Conservation (phyloP, 2,888 invertebrate species). For the Mythimna pallens region DNA sequence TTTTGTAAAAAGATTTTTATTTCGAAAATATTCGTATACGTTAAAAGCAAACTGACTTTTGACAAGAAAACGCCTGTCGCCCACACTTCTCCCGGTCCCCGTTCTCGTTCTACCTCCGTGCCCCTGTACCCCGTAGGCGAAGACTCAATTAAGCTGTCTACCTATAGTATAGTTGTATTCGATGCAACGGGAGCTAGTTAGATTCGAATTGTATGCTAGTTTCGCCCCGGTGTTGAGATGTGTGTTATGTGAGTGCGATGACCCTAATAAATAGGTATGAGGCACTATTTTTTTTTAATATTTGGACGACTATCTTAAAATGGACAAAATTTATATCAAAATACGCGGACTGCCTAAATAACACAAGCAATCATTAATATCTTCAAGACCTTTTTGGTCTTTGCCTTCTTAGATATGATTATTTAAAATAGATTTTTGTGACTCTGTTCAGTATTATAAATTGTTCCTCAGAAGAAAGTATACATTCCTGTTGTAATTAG, state of each 20-base stretch:
- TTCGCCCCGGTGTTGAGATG: background rate
- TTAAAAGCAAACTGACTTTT: too few species aligned
- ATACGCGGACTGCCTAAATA: background rate
- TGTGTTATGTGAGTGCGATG: background rate
- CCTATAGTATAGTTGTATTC: background rate
- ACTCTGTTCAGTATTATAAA: background rate
- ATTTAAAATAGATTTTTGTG: background rate
- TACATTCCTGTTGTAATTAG: slow-evolving; percentile 12
- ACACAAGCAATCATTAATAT: background rate
- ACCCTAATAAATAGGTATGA: background rate
- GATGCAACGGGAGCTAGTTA: background rate
- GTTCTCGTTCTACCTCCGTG: background rate
- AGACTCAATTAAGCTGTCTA: background rate
- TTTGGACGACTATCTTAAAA: background rate
- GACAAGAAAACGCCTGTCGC: background rate
- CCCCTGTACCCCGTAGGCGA: background rate
- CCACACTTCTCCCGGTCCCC: background rate
- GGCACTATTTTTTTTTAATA: background rate
- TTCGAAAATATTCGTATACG: too few species aligned
- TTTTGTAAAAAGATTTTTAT: too few species aligned
- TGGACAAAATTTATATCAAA: background rate
- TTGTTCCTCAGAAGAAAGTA: background rate
- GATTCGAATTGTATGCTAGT: background rate
- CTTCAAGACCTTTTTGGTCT: background rate
- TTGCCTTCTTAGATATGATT: background rate